Base-by-base conservation (phyloP, 1,140 invertebrate species). In the Hesperophylax magnus region DNA sequence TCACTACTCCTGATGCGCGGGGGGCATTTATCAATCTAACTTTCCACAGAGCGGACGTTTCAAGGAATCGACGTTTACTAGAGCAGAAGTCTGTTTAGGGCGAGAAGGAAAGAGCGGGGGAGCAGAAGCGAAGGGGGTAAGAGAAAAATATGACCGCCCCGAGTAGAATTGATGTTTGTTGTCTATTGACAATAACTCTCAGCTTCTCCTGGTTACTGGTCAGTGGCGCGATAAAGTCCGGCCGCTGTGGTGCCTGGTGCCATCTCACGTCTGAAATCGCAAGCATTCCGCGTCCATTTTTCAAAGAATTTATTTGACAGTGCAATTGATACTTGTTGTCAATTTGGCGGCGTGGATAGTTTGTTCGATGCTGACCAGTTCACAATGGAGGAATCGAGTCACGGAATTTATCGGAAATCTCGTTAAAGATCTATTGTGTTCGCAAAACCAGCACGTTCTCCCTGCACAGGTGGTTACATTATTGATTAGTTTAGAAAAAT, bases 181-280 rank as follows among this genome's bases (percentile, higher is more conserved):
- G 82, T 83, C 82, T 83, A 79, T 81, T 80, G 79, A 72, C 75
- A 79, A 81, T 83, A 80, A 83, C 79, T 83, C 82, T 78, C 31
- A 61, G 78, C 69, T 76, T 60, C 79, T 81, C 76, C 63, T 17
- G 54, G 27, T 20, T 11, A 24, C 72, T 77, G 75, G 71, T 56
- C 71, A 54, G 52, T 31, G 71, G 71, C 56, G 39, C 81, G 81
- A 82, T 80, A 82, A 78, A 79, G 63, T 24, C 67, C 67, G 22
- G 17, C 22, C 63, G 17, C 63, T 65, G 24, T 14, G 61, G 67
- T 18, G 34, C 65, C n/a, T 63, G 60, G 60, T 69, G 67, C 67
- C 71, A 58, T 75, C 71, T 54, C 53, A 54, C 71, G 71, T 75
- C 54, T 58, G 54, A 56, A 75, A 75, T 75, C 54, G 71, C 53